Evolutionary conservation across 2,888 invertebrate species (phyloP).

Genomic region (Latheticus oryzae): DNA sequence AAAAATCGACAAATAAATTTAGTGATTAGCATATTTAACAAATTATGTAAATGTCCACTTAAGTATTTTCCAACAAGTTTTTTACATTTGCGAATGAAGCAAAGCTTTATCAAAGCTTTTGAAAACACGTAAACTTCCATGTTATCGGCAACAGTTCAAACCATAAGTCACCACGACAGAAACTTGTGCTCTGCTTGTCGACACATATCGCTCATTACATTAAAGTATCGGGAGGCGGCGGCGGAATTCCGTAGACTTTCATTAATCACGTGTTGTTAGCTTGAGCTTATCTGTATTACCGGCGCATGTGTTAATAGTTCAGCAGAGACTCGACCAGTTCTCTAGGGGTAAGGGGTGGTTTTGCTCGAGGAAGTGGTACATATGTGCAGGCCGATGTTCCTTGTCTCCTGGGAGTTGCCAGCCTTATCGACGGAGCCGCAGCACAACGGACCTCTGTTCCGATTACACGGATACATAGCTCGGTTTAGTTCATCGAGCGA

Average conservation of each 20-base stretch:
- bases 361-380: conserved; percentile 64
- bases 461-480: conserved; percentile 64
- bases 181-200: conserved; percentile 44
- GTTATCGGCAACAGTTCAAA: conserved; percentile 41
- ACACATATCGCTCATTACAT: conserved; percentile 54
- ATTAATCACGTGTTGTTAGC: conserved; percentile 55
- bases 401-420: conserved; percentile 60
- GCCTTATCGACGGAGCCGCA: conserved; percentile 63
- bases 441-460: conserved; percentile 62
- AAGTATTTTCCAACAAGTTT: conserved; percentile 39
- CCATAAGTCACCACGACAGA: conserved; percentile 46
- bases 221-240: conserved; percentile 56
- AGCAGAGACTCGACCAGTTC: conserved; percentile 55
- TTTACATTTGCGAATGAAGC: conserved; percentile 39
- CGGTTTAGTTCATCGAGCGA: conserved; percentile 60
- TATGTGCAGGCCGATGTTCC: conserved; percentile 63
- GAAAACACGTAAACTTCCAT: conserved; percentile 44
- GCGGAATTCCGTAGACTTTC: conserved; percentile 48
- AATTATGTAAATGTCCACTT: conserved; percentile 37
- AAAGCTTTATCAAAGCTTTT: conserved; percentile 21
- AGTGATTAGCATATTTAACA: conserved; percentile 36
- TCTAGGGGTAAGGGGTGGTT: conserved; percentile 57
- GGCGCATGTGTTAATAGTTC: conserved; percentile 61
- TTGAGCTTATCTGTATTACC: conserved; percentile 56
- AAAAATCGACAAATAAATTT: too few species aligned